Evolutionary conservation across 2,113 vertebrate genomes (phyloP).

Genomic region (Empidonax alnorum): DNA sequence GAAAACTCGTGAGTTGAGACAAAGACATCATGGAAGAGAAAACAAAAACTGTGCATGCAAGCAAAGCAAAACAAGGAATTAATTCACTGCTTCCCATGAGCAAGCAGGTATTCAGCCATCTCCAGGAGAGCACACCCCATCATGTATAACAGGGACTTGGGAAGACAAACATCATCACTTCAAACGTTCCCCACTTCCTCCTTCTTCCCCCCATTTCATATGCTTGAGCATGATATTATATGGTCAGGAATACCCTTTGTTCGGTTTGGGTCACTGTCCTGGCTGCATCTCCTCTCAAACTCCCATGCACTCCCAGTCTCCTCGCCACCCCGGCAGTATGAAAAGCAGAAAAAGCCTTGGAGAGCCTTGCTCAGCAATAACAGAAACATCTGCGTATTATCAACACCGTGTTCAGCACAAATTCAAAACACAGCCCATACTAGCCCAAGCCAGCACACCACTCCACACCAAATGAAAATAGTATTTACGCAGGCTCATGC

Average conservation of each 20-base stretch:
- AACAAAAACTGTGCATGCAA: neutral
- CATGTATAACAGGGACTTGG: fast-evolving
- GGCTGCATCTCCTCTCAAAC: neutral
- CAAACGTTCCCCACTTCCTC: neutral
- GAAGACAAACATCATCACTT: fast-evolving
- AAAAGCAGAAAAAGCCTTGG: neutral
- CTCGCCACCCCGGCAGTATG: neutral
- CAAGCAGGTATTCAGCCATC: neutral
- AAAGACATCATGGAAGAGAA: neutral
- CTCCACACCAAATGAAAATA: neutral
- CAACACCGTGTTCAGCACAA: neutral
- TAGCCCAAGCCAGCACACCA: neutral
- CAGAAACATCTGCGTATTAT: neutral
- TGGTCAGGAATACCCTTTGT: neutral
- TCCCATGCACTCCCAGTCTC: neutral
- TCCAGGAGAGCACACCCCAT: no score
- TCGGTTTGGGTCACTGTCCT: neutral
- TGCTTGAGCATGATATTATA: neutral
- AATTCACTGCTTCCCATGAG: neutral
- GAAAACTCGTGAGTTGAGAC: neutral
- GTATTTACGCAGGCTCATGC: neutral
- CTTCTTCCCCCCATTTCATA: neutral
- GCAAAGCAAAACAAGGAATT: neutral
- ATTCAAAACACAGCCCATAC: neutral
- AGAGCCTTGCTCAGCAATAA: neutral